Evolutionary conservation across 2,113 vertebrate species (phyloP).

Genomic region (Dromas ardeola): DNA sequence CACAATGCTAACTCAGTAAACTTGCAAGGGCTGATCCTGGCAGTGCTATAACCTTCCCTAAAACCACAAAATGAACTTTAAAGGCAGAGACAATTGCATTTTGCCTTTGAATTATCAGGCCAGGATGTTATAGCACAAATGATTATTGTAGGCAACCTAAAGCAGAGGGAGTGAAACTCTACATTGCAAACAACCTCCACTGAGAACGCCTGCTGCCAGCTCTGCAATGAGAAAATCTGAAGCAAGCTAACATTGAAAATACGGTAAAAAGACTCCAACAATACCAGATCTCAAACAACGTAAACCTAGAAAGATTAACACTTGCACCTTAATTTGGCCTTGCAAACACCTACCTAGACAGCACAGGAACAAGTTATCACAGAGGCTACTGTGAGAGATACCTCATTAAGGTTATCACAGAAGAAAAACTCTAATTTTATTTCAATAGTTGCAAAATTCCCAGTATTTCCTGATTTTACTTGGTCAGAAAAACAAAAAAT

Average conservation of each 20-base stretch:
- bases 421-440: background rate
- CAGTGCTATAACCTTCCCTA: background rate
- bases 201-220: background rate
- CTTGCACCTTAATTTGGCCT: background rate
- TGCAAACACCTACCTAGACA: background rate
- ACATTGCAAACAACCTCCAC: background rate
- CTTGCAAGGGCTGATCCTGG: background rate
- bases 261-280: background rate
- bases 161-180: background rate
- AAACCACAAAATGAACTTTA: conserved; percentile 1
- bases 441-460: background rate
- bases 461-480: background rate
- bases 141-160: background rate
- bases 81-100: background rate
- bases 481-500: background rate
- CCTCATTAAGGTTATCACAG: background rate
- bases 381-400: background rate
- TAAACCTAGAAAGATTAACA: background rate
- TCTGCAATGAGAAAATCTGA: background rate
- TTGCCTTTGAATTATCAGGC: background rate
- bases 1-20: background rate
- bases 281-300: background rate
- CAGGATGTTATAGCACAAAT: background rate
- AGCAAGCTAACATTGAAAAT: background rate
- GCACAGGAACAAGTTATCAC: background rate